Evolutionary conservation across 2,113 vertebrate genomes (phyloP).

Genomic region (Plestiodon gilberti): DNA sequence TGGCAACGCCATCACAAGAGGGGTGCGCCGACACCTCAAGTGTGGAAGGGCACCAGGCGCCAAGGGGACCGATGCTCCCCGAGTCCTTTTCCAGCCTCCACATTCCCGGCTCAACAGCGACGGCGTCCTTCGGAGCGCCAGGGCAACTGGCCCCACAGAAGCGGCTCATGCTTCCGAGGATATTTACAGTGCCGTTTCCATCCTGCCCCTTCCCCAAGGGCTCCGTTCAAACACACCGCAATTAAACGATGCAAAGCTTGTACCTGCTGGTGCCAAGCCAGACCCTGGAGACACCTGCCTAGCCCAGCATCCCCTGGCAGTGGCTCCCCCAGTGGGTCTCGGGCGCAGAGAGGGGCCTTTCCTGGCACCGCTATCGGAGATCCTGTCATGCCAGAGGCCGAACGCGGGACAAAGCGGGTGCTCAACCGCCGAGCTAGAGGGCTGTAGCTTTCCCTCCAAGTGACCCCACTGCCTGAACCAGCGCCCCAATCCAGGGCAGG

Average conservation of each 20-base stretch:
- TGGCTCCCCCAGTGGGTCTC: background rate
- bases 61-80: too few relatives aligned
- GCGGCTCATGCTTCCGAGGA: background rate
- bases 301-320: background rate
- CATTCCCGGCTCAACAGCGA: background rate
- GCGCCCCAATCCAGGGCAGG: background rate
- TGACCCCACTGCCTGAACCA: background rate
- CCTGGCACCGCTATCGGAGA: background rate
- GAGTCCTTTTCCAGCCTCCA: background rate
- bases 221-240: too few relatives aligned
- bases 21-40: background rate
- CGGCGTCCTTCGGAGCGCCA: background rate
- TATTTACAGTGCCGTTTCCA: background rate
- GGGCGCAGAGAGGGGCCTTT: background rate
- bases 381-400: background rate
- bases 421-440: background rate
- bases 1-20: background rate
- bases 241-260: too few relatives aligned
- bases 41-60: background rate
- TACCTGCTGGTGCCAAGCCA: too few relatives aligned
- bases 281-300: background rate
- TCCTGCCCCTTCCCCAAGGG: background rate
- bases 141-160: background rate
- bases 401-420: background rate
- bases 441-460: background rate